phyloP scores from a whole-genome alignment of 23 tunicate genomes.

The Halocynthia roretzi region DNA sequence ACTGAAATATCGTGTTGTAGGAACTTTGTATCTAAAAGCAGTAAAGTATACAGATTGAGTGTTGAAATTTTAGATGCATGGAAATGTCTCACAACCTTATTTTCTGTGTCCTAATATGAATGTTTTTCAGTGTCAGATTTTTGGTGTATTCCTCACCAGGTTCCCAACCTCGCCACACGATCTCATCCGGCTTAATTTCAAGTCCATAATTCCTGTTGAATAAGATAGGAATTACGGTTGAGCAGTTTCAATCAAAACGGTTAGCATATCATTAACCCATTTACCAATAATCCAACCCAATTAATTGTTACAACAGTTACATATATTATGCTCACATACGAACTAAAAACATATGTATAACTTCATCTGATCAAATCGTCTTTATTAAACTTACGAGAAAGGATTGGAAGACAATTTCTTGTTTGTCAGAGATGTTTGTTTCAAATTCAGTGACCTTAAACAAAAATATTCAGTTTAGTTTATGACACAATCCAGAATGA shows the following conservation, averaged over 20 bases:
- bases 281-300: background rate
- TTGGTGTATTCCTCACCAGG: slow-evolving; percentile 87
- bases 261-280: background rate
- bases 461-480: too few species aligned
- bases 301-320: background rate
- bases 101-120: slow-evolving; percentile 63
- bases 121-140: slow-evolving; percentile 68
- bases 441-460: too few species aligned
- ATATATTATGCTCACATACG: background rate
- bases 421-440: too few species aligned
- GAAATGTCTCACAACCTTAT: slow-evolving; percentile 33
- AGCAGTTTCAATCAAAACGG: background rate
- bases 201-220: slow-evolving; percentile 48
- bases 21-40: slow-evolving; percentile 55
- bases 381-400: too few species aligned
- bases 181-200: slow-evolving; percentile 66
- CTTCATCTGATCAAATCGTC: background rate
- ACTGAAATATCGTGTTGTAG: slow-evolving; percentile 54
- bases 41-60: background rate
- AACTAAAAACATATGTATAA: background rate
- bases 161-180: slow-evolving; percentile 84
- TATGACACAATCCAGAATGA: background rate
- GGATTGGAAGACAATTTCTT: too few species aligned
- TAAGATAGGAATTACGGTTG: background rate
- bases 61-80: background rate